Percentiles rank a stretch among this genome's conserved stretches.
These are phyloP conservation scores for Helobdella robusta DNA, from an alignment of 2,888 invertebrate species.

Conservation along the genomic window DNA sequence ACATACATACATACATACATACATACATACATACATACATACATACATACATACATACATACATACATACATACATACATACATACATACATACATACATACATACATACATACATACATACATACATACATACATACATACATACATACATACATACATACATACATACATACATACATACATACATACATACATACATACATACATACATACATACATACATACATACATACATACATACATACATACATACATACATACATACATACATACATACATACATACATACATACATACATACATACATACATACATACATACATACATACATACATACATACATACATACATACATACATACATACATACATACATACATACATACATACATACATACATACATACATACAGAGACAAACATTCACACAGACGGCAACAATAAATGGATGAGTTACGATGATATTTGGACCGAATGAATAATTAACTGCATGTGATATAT, in stretches of 20 bases:
- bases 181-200: constrained; percentile 2
- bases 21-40: not conserved
- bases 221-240: constrained; percentile 2
- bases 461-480: too few relatives aligned
- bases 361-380: constrained; percentile 2
- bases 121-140: constrained; percentile 2
- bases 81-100: constrained; percentile 2
- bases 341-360: not conserved
- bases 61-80: constrained; percentile 2
- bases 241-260: constrained; percentile 2
- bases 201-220: constrained; percentile 2
- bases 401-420: not conserved
- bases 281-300: constrained; percentile 2
- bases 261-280: constrained; percentile 2
- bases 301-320: constrained; percentile 3
- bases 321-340: constrained; percentile 2
- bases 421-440: not conserved
- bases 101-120: constrained; percentile 2
- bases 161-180: constrained; percentile 2
- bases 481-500: too few relatives aligned
- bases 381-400: constrained; percentile 2
- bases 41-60: not conserved
- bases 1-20: constrained; percentile 21
- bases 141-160: constrained; percentile 2
- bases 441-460: too few relatives aligned